A percentile compares a stretch with the other conserved stretches of the same genome.
phyloP scores from a whole-genome alignment of 2,888 invertebrate species.

The Aspidiotus rigidus region DNA sequence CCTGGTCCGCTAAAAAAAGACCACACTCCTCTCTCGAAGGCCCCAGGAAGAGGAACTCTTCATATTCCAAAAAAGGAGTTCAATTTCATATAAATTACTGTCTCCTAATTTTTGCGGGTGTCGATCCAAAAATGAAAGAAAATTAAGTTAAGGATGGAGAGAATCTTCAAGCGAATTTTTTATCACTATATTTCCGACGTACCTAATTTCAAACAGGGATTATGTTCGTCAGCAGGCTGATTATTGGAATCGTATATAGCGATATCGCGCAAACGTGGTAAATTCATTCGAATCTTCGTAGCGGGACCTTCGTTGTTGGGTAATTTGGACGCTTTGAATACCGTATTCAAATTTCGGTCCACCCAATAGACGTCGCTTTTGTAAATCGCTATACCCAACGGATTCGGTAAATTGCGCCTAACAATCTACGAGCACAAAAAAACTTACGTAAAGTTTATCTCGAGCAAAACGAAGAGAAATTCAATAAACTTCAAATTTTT shows the following conservation, averaged over 20 bases:
- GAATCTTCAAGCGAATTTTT: too few relatives aligned
- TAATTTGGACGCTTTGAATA: constrained; percentile 69
- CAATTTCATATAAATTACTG: too few relatives aligned
- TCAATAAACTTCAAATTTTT: constrained; percentile 24
- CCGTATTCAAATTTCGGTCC: constrained; percentile 77
- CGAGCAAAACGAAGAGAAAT: too few relatives aligned
- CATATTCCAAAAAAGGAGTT: too few relatives aligned
- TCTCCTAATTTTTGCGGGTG: too few relatives aligned
- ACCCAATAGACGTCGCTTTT: constrained; percentile 86
- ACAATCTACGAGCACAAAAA: constrained; percentile 49
- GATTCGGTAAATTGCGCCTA: constrained; percentile 77
- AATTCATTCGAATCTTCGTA: constrained; percentile 65
- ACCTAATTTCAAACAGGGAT: constrained; percentile 60
- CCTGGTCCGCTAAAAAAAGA: too few relatives aligned
- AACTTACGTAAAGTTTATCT: too few relatives aligned
- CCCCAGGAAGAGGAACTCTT: too few relatives aligned
- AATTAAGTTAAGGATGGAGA: too few relatives aligned
- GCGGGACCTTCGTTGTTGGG: constrained; percentile 58
- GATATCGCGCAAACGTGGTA: constrained; percentile 79
- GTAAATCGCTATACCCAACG: constrained; percentile 84
- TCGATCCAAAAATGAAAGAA: too few relatives aligned
- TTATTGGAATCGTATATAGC: constrained; percentile 80
- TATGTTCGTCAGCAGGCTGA: constrained; percentile 73
- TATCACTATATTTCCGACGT: background rate
- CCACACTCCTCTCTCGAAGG: too few relatives aligned